A percentile compares a stretch with the other conserved stretches of the same genome.
Conservation (phyloP, 1,140 invertebrate genomes). For the Camponotus pennsylvanicus region DNA sequence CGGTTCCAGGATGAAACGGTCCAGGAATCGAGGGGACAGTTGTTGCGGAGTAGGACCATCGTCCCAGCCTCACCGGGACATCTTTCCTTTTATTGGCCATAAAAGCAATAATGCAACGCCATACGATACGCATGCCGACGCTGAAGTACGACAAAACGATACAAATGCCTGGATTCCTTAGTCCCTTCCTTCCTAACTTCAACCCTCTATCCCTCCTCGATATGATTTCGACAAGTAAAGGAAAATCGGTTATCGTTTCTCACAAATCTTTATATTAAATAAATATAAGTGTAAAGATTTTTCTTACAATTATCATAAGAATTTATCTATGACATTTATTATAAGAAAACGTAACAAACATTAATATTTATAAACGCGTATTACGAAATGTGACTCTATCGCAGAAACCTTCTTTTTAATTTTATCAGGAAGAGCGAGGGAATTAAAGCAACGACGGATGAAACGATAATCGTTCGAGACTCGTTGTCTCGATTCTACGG, state of each 20-base stretch:
- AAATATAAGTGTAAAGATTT: background rate
- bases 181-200: conserved; percentile 44
- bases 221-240: background rate
- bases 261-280: background rate
- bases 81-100: conserved; percentile 84
- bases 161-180: conserved; percentile 78
- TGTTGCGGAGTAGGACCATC: conserved; percentile 63
- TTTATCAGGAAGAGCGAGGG: conserved; percentile 46
- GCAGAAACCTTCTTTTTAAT: conserved; percentile 46
- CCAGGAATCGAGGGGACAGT: conserved; percentile 66
- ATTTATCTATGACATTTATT: conserved; percentile 5
- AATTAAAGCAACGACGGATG: conserved; percentile 74
- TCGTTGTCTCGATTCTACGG: conserved; percentile 72
- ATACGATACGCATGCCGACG: conserved; percentile 81
- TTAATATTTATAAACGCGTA: conserved; percentile 22
- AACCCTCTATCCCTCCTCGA: background rate
- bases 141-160: conserved; percentile 82
- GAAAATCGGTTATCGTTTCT: background rate
- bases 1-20: conserved; percentile 66
- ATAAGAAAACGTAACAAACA: background rate
- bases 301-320: background rate
- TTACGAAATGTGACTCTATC: background rate
- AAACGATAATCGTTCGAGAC: conserved; percentile 80
- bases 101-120: conserved; percentile 85
- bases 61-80: conserved; percentile 69